These are phyloP conservation scores for Palythoa grandiflora DNA, from an alignment of 92 coral and sea anemone genomes.

Conservation along the genomic window DNA sequence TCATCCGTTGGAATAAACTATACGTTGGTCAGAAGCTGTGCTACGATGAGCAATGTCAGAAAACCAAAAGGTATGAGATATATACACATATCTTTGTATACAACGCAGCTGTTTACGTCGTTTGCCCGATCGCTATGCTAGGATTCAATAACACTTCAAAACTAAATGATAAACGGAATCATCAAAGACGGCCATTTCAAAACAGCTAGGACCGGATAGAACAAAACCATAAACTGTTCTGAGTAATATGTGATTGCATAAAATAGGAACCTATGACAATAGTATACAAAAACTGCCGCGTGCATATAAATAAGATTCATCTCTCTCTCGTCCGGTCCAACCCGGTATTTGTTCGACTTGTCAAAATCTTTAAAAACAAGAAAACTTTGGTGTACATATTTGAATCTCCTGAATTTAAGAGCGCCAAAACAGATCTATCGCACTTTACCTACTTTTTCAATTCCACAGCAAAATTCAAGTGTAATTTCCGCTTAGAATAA, in stretches of 20 bases:
- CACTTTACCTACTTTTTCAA: not conserved
- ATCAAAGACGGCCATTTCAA: not conserved
- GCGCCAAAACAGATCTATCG: too few relatives aligned
- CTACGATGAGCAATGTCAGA: slow-evolving; percentile 14
- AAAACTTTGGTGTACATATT: not conserved
- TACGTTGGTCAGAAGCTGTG: not conserved
- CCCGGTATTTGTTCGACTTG: not conserved
- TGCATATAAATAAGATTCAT: too few relatives aligned
- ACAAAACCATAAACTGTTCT: not conserved
- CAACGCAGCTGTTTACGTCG: not conserved
- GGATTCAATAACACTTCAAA: not conserved
- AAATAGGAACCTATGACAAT: not conserved
- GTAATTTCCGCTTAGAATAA: not conserved
- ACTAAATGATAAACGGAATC: not conserved
- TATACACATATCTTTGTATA: not conserved
- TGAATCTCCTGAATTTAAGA: too few relatives aligned
- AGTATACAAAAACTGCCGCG: too few relatives aligned
- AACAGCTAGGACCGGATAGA: not conserved
- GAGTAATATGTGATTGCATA: not conserved
- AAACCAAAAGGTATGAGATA: slow-evolving; percentile 18
- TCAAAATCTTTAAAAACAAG: not conserved
- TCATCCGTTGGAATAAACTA: not conserved
- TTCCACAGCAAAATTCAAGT: not conserved
- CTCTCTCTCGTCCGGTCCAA: not conserved
- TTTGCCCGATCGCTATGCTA: not conserved